Conservation (phyloP, 2,113 vertebrate species). For the Tachysurus fulvidraco region DNA sequence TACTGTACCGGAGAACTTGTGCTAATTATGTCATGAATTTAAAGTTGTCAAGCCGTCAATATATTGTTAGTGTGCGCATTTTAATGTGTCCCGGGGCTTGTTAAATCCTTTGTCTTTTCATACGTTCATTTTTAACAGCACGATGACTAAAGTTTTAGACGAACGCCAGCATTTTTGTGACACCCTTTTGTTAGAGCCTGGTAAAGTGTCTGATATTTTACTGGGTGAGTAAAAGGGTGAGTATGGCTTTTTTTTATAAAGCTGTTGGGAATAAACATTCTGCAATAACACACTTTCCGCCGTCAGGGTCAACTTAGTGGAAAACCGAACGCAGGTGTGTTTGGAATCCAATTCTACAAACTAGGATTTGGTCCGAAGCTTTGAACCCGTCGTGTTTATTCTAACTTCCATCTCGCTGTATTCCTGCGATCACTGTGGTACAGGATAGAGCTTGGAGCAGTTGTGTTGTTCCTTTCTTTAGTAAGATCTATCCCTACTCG, state of each 20-base stretch:
- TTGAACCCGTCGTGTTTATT: background rate
- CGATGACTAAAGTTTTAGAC: background rate
- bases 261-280: background rate
- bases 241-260: background rate
- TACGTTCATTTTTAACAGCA: background rate
- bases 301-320: background rate
- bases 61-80: background rate
- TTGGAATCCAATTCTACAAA: background rate
- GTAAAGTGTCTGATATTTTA: background rate
- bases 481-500: background rate
- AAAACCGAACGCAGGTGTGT: background rate
- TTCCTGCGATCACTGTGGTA: background rate
- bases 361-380: background rate
- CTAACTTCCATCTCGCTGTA: background rate
- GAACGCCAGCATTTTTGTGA: background rate
- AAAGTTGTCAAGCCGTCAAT: background rate
- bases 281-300: background rate
- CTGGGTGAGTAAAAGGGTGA: background rate
- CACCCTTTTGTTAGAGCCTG: background rate
- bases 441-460: background rate
- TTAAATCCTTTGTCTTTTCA: slow-evolving; percentile 16
- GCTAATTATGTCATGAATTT: background rate
- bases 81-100: background rate
- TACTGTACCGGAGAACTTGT: background rate
- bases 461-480: background rate